phyloP scores from a whole-genome alignment of 2,797 vertebrate species.

The Astyanax mexicanus region DNA sequence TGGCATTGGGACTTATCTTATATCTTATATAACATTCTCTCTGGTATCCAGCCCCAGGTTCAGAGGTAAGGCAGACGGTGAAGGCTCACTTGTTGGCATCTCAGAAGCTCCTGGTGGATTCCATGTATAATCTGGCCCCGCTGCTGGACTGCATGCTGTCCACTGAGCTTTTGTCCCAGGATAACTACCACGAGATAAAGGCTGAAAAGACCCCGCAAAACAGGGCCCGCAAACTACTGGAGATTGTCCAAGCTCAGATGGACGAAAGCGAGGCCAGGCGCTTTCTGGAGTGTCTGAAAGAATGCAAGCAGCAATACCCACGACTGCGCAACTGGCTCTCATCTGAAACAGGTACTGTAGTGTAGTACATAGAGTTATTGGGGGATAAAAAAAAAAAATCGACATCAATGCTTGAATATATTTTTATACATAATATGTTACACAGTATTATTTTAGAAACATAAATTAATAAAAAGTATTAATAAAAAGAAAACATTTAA shows the following conservation, averaged over 20 bases:
- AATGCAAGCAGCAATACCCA: constrained; percentile 64
- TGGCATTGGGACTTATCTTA: background rate
- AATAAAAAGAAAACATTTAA: background rate
- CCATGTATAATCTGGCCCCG: constrained; percentile 64
- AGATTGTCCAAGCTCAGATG: constrained; percentile 67
- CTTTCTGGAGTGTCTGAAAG: constrained; percentile 64
- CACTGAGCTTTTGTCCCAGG: constrained; percentile 59
- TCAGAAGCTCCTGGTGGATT: constrained; percentile 59
- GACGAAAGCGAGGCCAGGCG: constrained; percentile 52
- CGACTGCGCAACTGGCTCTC: constrained; percentile 61
- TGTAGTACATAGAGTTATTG: background rate
- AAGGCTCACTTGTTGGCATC: constrained; percentile 60
- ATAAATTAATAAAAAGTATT: too few relatives aligned
- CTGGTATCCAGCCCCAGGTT: constrained; percentile 7
- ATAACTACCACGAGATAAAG: constrained; percentile 63
- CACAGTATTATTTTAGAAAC: too few relatives aligned
- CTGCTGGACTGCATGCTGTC: constrained; percentile 65
- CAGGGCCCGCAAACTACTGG: constrained; percentile 64
- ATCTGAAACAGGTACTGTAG: constrained; percentile 46
- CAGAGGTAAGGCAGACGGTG: constrained; percentile 30
- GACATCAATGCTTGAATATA: too few relatives aligned
- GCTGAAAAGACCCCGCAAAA: constrained; percentile 60
- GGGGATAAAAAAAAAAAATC: background rate
- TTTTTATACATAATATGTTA: background rate
- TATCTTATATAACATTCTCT: too few relatives aligned